Conservation (phyloP, 2,797 vertebrate genomes). For the Pristis pectinata region DNA sequence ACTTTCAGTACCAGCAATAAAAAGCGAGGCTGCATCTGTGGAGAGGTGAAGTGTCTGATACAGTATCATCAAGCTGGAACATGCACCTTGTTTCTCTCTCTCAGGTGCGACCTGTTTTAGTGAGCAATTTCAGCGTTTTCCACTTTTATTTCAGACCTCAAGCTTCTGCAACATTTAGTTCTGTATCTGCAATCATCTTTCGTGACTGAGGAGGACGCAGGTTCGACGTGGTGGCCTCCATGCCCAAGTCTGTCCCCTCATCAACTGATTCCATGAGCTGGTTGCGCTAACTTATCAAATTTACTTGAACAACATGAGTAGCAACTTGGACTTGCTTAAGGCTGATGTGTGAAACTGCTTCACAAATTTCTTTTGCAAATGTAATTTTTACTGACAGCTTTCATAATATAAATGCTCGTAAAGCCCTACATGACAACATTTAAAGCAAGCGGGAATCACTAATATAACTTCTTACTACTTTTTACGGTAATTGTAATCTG, state of each 20-base stretch:
- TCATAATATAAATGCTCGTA: conserved; percentile 4
- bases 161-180: too few relatives aligned
- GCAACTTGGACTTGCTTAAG: conserved; percentile 1
- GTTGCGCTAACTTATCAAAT: neutral
- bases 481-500: neutral
- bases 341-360: neutral
- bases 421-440: neutral
- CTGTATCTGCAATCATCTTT: too few relatives aligned
- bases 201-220: neutral
- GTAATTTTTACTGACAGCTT: conserved; percentile 28
- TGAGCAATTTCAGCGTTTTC: too few relatives aligned
- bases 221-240: neutral
- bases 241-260: neutral
- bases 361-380: neutral
- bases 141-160: too few relatives aligned
- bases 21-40: too few relatives aligned
- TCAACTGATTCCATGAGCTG: neutral
- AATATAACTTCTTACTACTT: neutral
- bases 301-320: neutral
- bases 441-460: conserved; percentile 16
- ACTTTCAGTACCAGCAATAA: neutral
- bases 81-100: too few relatives aligned
- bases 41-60: too few relatives aligned
- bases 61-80: too few relatives aligned
- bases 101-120: too few relatives aligned